Evolutionary conservation across 2,888 invertebrate genomes (phyloP).

Genomic region (Tortricodes alternella): DNA sequence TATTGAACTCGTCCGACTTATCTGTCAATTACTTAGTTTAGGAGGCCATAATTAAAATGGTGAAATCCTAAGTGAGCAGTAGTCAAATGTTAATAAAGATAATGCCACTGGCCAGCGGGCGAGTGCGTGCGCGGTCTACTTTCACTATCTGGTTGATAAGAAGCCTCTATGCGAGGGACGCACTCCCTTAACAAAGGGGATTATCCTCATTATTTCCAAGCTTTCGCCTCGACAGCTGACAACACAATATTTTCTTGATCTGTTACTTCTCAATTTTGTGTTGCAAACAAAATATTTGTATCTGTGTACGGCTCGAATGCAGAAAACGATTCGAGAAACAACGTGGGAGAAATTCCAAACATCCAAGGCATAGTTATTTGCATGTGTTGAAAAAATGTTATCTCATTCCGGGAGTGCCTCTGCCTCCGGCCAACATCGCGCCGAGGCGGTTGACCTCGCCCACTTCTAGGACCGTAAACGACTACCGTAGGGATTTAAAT

Average conservation of each 20-base stretch:
- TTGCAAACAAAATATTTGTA: constrained; percentile 1
- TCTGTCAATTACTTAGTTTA: constrained; percentile 58
- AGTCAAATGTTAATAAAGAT: constrained; percentile 69
- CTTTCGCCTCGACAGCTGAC: constrained; percentile 42
- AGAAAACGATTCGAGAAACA: neutral
- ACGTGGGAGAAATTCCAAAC: constrained; percentile 26
- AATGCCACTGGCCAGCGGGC: constrained; percentile 56
- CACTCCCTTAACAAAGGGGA: constrained; percentile 57
- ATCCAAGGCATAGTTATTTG: constrained; percentile 26
- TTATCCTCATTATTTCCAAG: constrained; percentile 71
- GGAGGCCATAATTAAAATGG: constrained; percentile 66
- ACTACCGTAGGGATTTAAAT: neutral
- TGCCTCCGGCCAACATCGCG: neutral
- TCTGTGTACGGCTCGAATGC: neutral
- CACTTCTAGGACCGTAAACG: neutral
- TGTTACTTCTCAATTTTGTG: constrained; percentile 23
- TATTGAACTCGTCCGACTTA: constrained; percentile 58
- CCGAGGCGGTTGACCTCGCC: constrained; percentile 1
- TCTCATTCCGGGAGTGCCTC: constrained; percentile 20
- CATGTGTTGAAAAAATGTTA: constrained; percentile 25
- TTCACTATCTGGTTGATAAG: constrained; percentile 73
- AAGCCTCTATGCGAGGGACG: constrained; percentile 46
- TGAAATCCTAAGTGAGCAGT: constrained; percentile 54
- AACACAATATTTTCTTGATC: constrained; percentile 31
- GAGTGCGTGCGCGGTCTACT: constrained; percentile 66